Evolutionary conservation across 2,888 invertebrate genomes (phyloP).

Genomic region (Bellardia pandia): DNA sequence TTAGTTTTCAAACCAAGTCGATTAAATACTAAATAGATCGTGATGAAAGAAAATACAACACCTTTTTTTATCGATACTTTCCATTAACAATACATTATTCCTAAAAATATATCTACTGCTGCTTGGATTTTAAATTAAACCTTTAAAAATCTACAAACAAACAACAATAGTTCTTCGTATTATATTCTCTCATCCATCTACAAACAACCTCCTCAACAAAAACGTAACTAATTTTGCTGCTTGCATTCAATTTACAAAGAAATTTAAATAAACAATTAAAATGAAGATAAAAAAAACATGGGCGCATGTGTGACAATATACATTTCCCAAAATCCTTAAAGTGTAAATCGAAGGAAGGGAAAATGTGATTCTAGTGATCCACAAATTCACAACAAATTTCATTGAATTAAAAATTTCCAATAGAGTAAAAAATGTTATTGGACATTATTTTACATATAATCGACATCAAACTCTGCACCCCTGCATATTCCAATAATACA

Average conservation of each 20-base stretch:
- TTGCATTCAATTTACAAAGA: constrained; percentile 66
- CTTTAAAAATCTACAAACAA: constrained; percentile 63
- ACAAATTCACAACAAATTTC: too few species aligned
- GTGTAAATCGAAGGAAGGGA: too few species aligned
- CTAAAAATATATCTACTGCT: constrained; percentile 50
- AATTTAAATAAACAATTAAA: constrained; percentile 35
- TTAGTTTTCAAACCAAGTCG: too few species aligned
- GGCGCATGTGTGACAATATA: too few species aligned
- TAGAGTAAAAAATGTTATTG: too few species aligned
- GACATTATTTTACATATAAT: too few species aligned
- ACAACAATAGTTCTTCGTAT: constrained; percentile 77
- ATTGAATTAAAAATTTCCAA: too few species aligned
- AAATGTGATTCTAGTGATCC: too few species aligned
- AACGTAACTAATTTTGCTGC: constrained; percentile 60
- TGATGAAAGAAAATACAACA: neutral
- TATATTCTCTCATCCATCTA: constrained; percentile 60
- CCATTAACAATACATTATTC: constrained; percentile 50
- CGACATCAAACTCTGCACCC: too few species aligned
- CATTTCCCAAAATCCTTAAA: too few species aligned
- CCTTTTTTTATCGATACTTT: constrained; percentile 6
- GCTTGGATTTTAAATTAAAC: constrained; percentile 76
- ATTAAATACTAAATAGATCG: constrained; percentile 82
- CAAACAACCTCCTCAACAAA: constrained; percentile 56
- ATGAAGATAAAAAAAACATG: constrained; percentile 43
- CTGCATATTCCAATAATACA: too few species aligned